Conservation (phyloP, 1,140 invertebrate species). For the Drosophila subobscura region DNA sequence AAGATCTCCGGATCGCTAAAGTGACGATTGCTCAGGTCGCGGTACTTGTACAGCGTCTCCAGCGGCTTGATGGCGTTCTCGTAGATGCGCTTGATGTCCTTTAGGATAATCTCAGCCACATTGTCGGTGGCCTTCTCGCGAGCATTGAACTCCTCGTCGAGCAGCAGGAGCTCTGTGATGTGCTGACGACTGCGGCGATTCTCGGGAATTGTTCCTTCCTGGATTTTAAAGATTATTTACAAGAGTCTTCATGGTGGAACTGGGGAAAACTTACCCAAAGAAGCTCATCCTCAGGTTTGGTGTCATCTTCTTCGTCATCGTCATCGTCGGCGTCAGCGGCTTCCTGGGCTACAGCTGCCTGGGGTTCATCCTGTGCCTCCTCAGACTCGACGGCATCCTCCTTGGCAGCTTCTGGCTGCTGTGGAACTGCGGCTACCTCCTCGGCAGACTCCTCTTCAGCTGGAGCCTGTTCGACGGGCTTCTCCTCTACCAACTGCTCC, state of each 20-base stretch:
- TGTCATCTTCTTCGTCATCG: conserved; percentile 78
- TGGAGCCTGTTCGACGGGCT: conserved; percentile 22
- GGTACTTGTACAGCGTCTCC: conserved; percentile 95
- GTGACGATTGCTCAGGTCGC: conserved; percentile 95
- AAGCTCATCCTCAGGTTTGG: conserved; percentile 86
- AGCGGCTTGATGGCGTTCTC: conserved; percentile 94
- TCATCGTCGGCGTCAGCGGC: conserved; percentile 47
- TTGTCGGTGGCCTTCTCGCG: conserved; percentile 89
- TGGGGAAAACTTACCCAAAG: conserved; percentile 84
- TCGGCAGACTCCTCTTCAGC: conserved; percentile 68
- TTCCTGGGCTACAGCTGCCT: conserved; percentile 15
- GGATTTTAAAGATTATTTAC: not conserved
- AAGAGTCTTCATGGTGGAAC: no score
- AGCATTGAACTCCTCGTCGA: conserved; percentile 90
- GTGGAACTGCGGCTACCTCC: conserved; percentile 36
- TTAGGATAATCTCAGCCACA: conserved; percentile 90
- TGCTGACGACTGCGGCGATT: conserved; percentile 91
- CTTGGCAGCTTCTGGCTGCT: conserved; percentile 40
- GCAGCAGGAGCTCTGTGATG: conserved; percentile 90
- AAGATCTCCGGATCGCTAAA: conserved; percentile 97
- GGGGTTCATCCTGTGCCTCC: conserved; percentile 37
- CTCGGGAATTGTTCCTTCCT: conserved; percentile 90
- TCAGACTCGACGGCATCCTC: conserved; percentile 54
- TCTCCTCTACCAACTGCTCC: conserved; percentile 36
- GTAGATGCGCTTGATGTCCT: conserved; percentile 94